Base-by-base conservation (phyloP, 2,113 vertebrate genomes). In the Redunca redunca region DNA sequence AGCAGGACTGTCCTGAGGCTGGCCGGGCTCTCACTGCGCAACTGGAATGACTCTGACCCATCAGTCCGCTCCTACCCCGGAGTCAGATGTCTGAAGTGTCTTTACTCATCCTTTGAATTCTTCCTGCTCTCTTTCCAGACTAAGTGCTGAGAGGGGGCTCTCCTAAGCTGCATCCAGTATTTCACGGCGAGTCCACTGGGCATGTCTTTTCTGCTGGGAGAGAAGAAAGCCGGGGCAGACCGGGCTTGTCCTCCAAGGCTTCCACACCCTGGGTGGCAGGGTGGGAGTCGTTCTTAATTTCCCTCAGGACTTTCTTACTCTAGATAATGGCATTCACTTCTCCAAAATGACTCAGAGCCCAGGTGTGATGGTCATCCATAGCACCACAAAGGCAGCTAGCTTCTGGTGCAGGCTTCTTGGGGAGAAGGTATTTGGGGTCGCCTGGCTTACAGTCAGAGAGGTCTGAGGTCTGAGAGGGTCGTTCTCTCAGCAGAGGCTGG, bases 1-100 rank as follows among this genome's bases (percentile, higher is more conserved):
- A 43, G 86, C 46, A 36, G 46, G 48, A 7, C 25, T 17, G 28
- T 26, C 64, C 19, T 7, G n/a, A 3, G 8, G n/a, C 57, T 48
- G 74, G 30, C 2, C 3, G 13, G 0, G 28, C 2, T 2, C 16
- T 5, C 4, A 5, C 52, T 21, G 21, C 2, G 2, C n/a, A 5
- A 8, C 0, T 7, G 5, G 13, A 67, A 48, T 21, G 23, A 19
- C 80, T 57, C n/a, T 26, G 1, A 2, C 17, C 55, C 26, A 5
- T 14, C 30, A 77, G 53, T n/a, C 21, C 2, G 10, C 67, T 17
- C 40, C 36, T 4, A 33, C 13, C 57, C 36, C 0, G 2, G 60
- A 46, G 53, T 14, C 71, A 11, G 30, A 15, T 17, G 43, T 15
- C 94, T 25, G 2, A 50, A 33, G 50, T 43, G 28, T 62, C 71